Evolutionary conservation across 2,113 vertebrate genomes (phyloP).

Genomic region (Phoxinus phoxinus): DNA sequence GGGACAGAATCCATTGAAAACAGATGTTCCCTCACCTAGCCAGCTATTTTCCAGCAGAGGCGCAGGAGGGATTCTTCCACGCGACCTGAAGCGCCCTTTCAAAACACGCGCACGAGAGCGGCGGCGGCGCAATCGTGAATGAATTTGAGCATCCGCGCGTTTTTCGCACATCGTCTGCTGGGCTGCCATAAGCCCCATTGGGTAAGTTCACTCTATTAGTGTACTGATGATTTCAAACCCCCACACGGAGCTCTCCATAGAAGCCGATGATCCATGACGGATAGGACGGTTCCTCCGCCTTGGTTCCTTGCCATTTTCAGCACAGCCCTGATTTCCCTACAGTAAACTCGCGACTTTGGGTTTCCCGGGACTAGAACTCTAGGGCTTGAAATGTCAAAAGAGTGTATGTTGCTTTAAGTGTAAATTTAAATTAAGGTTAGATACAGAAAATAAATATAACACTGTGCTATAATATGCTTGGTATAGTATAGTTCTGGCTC

Average conservation of each 20-base stretch:
- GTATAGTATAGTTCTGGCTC: too few relatives aligned
- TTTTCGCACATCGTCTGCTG: background rate
- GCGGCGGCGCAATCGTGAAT: background rate
- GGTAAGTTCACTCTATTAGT: conserved; percentile 21
- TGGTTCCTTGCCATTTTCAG: conserved; percentile 28
- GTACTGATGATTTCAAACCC: background rate
- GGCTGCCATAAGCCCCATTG: conserved; percentile 15
- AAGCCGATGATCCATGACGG: conserved; percentile 30
- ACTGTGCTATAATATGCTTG: background rate
- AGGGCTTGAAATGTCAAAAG: background rate
- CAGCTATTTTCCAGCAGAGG: conserved; percentile 3
- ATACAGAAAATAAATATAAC: background rate
- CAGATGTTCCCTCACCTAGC: conserved; percentile 42
- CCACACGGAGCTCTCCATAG: background rate
- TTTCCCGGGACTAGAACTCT: background rate
- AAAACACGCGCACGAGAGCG: background rate
- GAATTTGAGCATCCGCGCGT: background rate
- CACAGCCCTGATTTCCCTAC: conserved; percentile 3
- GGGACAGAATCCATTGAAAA: conserved; percentile 39
- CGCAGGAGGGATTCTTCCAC: conserved; percentile 3
- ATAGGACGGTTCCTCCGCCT: conserved; percentile 12
- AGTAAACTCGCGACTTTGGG: background rate
- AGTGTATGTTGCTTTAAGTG: background rate
- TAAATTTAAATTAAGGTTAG: background rate
- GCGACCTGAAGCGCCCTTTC: conserved; percentile 9